phyloP scores from a whole-genome alignment of 2,888 invertebrate species.

The Junonia oenone region DNA sequence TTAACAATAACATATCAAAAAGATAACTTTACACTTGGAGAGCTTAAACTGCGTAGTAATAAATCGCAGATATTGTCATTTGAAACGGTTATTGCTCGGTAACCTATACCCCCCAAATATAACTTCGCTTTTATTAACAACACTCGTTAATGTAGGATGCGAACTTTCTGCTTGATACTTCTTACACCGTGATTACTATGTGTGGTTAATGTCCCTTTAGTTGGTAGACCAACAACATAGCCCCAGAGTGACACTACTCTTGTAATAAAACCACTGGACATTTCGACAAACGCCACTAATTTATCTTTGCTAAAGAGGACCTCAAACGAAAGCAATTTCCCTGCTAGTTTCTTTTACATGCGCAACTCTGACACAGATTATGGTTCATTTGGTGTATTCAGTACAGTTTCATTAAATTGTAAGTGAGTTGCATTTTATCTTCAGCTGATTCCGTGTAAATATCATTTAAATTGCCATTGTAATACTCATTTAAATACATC shows the following conservation, averaged over 20 bases:
- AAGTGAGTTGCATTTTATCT: not conserved
- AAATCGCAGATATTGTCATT: too few relatives aligned
- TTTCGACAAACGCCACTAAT: conserved; percentile 59
- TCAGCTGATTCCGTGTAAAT: not conserved
- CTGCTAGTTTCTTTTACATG: conserved; percentile 51
- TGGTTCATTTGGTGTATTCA: conserved; percentile 18
- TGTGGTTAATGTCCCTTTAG: conserved; percentile 46
- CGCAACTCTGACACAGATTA: conserved; percentile 43
- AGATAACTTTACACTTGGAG: not conserved
- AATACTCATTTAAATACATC: too few relatives aligned
- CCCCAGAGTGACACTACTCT: conserved; percentile 55
- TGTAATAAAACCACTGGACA: conserved; percentile 63
- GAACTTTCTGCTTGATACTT: not conserved
- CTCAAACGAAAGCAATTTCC: conserved; percentile 66
- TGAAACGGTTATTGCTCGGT: too few relatives aligned
- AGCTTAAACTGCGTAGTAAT: too few relatives aligned
- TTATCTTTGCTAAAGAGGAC: conserved; percentile 65
- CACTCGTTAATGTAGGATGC: not conserved
- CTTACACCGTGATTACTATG: not conserved
- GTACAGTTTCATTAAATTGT: conserved; percentile 9
- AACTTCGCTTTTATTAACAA: not conserved
- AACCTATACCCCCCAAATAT: too few relatives aligned
- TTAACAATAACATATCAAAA: not conserved
- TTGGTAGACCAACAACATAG: conserved; percentile 41
- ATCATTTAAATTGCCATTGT: too few relatives aligned